Evolutionary conservation across 2,797 vertebrate genomes (phyloP).

Genomic region (Enteromius viviparus): DNA sequence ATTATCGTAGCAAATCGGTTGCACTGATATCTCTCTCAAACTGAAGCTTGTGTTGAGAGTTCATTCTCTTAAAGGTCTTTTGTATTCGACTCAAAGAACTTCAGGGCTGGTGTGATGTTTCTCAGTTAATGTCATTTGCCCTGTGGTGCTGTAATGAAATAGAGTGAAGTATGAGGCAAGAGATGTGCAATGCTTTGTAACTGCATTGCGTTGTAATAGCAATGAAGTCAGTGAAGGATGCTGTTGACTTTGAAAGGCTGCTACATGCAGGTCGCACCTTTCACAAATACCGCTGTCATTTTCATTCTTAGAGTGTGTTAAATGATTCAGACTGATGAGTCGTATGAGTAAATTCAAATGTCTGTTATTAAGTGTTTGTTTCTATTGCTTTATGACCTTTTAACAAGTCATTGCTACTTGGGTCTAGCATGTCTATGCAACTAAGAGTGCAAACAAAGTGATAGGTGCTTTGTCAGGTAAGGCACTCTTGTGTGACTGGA

Average conservation of each 20-base stretch:
- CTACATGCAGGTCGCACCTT: slow-evolving; percentile 22
- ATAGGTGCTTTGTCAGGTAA: neutral
- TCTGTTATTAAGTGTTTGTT: slow-evolving; percentile 16
- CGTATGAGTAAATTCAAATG: neutral
- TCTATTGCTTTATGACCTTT: neutral
- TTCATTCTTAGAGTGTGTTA: slow-evolving; percentile 25
- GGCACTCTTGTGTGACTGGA: slow-evolving; percentile 8
- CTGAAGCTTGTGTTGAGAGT: neutral
- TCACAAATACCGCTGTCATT: neutral
- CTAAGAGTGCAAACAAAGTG: slow-evolving; percentile 12
- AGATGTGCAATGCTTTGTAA: slow-evolving; percentile 43
- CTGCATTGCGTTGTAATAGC: slow-evolving; percentile 19
- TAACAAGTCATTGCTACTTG: slow-evolving; percentile 7
- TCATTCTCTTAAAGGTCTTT: neutral
- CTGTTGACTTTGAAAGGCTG: slow-evolving; percentile 17
- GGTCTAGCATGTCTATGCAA: slow-evolving; percentile 5
- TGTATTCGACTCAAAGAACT: neutral
- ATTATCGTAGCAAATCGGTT: neutral
- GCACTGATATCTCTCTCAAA: neutral
- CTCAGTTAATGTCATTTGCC: slow-evolving; percentile 13
- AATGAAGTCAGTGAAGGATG: slow-evolving; percentile 25
- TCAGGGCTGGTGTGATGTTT: slow-evolving; percentile 1
- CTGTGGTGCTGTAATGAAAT: slow-evolving; percentile 24
- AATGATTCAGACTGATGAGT: slow-evolving; percentile 34
- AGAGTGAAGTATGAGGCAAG: slow-evolving; percentile 54